Conservation (phyloP, 1,140 invertebrate species). For the Zaprionus lachaisei region DNA sequence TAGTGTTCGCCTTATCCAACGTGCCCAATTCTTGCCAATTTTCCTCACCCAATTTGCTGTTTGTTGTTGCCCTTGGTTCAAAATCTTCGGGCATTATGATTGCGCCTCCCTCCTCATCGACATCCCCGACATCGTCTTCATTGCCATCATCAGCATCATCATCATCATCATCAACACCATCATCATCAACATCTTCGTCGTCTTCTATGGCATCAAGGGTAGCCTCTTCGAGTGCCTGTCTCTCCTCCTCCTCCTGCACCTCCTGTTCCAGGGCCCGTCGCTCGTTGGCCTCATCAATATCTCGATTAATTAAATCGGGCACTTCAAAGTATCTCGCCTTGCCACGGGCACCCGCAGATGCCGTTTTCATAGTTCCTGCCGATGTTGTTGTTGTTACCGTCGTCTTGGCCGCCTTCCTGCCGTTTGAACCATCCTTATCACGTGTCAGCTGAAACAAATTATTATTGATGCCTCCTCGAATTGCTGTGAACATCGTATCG, state of each 20-base stretch:
- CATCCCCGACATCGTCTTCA: constrained; percentile 17
- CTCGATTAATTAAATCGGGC: constrained; percentile 82
- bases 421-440: constrained; percentile 53
- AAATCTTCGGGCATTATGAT: constrained; percentile 53
- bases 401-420: constrained; percentile 68
- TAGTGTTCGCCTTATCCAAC: constrained; percentile 50
- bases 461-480: constrained; percentile 66
- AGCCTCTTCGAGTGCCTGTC: constrained; percentile 28
- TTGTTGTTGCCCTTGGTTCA: constrained; percentile 38
- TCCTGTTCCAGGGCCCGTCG: not conserved
- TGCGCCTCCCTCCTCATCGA: constrained; percentile 32
- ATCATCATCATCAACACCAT: constrained; percentile 5
- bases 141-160: constrained; percentile 8
- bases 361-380: constrained; percentile 7
- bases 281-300: constrained; percentile 66
- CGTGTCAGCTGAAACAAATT: constrained; percentile 73
- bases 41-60: constrained; percentile 47
- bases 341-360: constrained; percentile 36
- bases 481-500: constrained; percentile 78
- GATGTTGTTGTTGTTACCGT: constrained; percentile 52
- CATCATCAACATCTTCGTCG: constrained; percentile 9
- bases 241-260: constrained; percentile 39
- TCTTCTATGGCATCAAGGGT: constrained; percentile 34
- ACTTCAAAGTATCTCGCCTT: constrained; percentile 78
- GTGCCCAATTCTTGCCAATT: constrained; percentile 72